Base-by-base conservation (phyloP, 2,797 vertebrate species). In the Cetoscarus ocellatus region DNA sequence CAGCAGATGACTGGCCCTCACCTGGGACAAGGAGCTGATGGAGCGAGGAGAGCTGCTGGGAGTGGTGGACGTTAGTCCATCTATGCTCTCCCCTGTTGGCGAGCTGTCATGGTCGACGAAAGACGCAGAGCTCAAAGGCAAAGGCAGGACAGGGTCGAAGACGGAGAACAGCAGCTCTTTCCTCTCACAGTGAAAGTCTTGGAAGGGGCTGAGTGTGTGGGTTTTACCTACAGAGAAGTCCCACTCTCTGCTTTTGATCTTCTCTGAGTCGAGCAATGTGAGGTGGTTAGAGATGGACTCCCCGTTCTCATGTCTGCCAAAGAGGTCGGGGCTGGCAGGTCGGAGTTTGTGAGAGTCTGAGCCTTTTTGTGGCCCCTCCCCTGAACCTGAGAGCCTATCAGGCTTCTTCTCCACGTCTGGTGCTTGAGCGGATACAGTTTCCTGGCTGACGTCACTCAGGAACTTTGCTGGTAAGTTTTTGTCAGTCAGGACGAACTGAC, bases 1-100 rank as follows among this genome's bases (percentile, higher is more conserved):
- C 86, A 93, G 93, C 17, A 91, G 91, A 75, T 96, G 96, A 88
- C 86, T 95, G 44, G 94, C 94, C 88, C 96, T 98, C 63, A 95
- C 95, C 9, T 98, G 97, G 17, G 95, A 96, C 7, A 96, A 93
- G 10, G 98, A 99, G 90, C 94, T 96, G 74, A 96, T 90, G 69
- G 98, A 99, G 75, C 96, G 91, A 8, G 98, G 97, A 4, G 98
- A 99, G 90, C 98, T 98, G 65, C 97, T 96, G 35, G 98, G 97
- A 10, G 97, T 98, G 75, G 96, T 95, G 75, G 96, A 97, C 0
- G 86, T 90, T 3, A 96, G 92, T 12, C 93, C 90, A 43, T 97
- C 97, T 1, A 85, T 88, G 49, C 93, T 85, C 34, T 95, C 97
- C 63, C 96, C 96, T 52, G 92, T 95, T 19, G 94, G 91, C 14